phyloP scores from a whole-genome alignment of 2,113 vertebrate species.

The Chloropsis hardwickii region DNA sequence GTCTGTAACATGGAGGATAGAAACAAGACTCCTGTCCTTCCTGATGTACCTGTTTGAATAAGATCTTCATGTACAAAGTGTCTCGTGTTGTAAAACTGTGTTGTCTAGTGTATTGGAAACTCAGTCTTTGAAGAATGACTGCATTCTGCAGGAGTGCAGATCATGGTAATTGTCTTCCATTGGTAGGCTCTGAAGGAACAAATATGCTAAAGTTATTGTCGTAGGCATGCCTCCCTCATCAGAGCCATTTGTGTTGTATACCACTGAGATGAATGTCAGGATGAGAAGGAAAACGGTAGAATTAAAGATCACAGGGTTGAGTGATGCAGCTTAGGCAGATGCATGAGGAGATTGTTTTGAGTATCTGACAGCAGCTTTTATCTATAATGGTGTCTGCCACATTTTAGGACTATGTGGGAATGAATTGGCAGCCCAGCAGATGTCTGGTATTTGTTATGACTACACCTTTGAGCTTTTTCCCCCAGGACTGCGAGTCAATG shows the following conservation, averaged over 20 bases:
- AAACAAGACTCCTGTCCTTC: not conserved
- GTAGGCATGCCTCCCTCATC: not conserved
- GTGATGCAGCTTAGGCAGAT: not conserved
- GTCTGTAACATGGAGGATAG: not conserved
- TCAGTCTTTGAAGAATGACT: not conserved
- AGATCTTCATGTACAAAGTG: not conserved
- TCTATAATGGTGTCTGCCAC: not conserved
- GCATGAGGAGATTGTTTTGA: not conserved
- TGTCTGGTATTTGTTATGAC: not conserved
- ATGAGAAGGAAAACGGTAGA: not conserved
- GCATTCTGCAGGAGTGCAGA: not conserved
- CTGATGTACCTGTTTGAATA: not conserved
- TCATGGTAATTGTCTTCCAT: not conserved
- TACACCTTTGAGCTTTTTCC: not conserved
- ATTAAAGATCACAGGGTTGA: not conserved
- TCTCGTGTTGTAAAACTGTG: rapidly evolving
- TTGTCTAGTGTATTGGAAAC: not conserved
- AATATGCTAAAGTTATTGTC: not conserved
- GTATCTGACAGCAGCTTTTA: not conserved
- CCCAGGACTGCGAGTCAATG: not conserved
- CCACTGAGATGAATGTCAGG: not conserved
- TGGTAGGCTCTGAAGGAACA: not conserved
- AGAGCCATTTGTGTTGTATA: not conserved
- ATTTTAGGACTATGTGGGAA: not conserved
- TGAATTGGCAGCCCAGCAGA: not conserved